Evolutionary conservation across 2,888 invertebrate species (phyloP).

Genomic region (Rambutsinella grinnellia): DNA sequence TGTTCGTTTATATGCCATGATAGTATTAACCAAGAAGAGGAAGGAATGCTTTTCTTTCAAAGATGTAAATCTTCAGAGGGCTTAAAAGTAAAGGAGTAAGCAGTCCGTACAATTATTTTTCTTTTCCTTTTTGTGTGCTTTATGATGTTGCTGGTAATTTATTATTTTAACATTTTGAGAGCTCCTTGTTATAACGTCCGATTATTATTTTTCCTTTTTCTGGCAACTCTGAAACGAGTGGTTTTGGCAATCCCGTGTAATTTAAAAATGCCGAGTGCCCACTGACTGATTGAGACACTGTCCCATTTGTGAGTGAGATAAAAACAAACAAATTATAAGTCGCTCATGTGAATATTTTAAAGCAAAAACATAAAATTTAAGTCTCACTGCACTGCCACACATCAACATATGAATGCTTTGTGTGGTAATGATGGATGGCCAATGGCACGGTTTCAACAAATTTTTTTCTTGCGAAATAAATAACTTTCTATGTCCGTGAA

Average conservation of each 20-base stretch:
- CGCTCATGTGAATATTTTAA: too few relatives aligned
- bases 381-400: not conserved
- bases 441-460: slow-evolving; percentile 35
- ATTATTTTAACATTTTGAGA: not conserved
- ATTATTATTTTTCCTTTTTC: too few relatives aligned
- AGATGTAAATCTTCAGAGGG: not conserved
- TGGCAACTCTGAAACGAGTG: slow-evolving; percentile 9
- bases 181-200: too few relatives aligned
- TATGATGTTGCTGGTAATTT: slow-evolving; percentile 1
- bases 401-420: not conserved
- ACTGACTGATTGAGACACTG: slow-evolving; percentile 1
- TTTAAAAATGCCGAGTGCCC: not conserved
- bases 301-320: slow-evolving; percentile 24
- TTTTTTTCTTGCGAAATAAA: slow-evolving; percentile 3
- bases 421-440: slow-evolving; percentile 10
- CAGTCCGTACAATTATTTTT: slow-evolving; percentile 31
- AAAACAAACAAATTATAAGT: too few relatives aligned
- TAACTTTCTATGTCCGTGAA: slow-evolving; percentile 43
- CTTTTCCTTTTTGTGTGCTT: slow-evolving; percentile 12
- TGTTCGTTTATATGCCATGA: slow-evolving; percentile 20
- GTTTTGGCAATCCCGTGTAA: slow-evolving; percentile 21
- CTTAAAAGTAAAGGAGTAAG: slow-evolving; percentile 27
- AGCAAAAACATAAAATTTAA: too few relatives aligned
- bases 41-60: not conserved
- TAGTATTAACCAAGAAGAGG: slow-evolving; percentile 1